A percentile compares a stretch with the other conserved stretches of the same genome.
These are phyloP conservation scores for Eupithecia subfuscata DNA, from an alignment of 2,888 invertebrate species.

Conservation along the genomic window DNA sequence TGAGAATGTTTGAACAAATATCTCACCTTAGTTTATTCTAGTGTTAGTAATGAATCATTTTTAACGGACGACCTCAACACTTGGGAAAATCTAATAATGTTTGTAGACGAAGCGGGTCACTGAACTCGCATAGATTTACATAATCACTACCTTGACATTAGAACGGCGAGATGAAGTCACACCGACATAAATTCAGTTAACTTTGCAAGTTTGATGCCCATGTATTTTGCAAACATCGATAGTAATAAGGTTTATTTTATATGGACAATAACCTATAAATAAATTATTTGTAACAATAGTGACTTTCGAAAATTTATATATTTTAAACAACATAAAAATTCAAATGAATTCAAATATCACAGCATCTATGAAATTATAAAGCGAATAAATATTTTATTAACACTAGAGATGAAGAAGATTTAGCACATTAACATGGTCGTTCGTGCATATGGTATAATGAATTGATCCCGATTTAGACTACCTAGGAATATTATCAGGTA, in stretches of 20 bases:
- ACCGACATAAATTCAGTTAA: conserved; percentile 29
- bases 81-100: conserved; percentile 68
- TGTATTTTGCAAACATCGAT: conserved; percentile 14
- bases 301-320: conserved; percentile 25
- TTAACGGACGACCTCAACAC: conserved; percentile 75
- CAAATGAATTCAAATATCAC: conserved; percentile 44
- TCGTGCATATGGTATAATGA: conserved; percentile 36
- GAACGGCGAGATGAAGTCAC: conserved; percentile 33
- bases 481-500: conserved; percentile 46
- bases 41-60: conserved; percentile 80
- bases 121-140: conserved; percentile 66
- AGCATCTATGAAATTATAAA: conserved; percentile 33
- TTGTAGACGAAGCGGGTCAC: conserved; percentile 60
- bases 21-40: conserved; percentile 76
- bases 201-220: conserved; percentile 22
- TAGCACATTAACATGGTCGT: conserved; percentile 30
- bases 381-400: conserved; percentile 35
- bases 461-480: conserved; percentile 35
- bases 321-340: conserved; percentile 43
- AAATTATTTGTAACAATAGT: conserved; percentile 43
- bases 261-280: conserved; percentile 27
- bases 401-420: conserved; percentile 28
- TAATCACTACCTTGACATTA: conserved; percentile 61
- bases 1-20: conserved; percentile 82
- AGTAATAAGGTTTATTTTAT: not conserved